These are phyloP conservation scores for Dryomyza anilis DNA, from an alignment of 2,888 invertebrate species.

Conservation along the genomic window DNA sequence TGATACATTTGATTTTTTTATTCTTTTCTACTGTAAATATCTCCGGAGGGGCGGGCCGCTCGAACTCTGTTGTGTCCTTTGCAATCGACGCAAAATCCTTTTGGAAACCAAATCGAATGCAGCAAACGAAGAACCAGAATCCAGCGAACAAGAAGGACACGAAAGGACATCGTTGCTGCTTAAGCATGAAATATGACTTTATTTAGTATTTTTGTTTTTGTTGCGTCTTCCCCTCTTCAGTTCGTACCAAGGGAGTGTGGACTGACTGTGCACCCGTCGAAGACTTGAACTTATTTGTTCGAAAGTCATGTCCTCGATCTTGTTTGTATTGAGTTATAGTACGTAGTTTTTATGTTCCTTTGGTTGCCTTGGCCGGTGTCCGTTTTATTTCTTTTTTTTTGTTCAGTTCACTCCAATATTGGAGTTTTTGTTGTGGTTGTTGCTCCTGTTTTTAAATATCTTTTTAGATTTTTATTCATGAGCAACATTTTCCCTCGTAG, in stretches of 20 bases:
- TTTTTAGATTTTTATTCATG: conserved; percentile 13
- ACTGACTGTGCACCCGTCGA: not conserved
- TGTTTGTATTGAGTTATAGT: conserved; percentile 19
- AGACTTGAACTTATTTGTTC: conserved; percentile 20
- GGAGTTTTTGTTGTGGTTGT: not conserved
- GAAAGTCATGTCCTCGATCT: conserved; percentile 25
- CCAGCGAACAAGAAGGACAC: not conserved
- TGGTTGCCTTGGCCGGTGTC: not conserved
- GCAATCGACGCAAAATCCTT: conserved; percentile 22
- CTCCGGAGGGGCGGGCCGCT: conserved; percentile 1
- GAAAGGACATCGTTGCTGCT: not conserved
- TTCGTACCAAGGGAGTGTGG: not conserved
- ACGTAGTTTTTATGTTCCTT: not conserved
- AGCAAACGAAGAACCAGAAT: not conserved
- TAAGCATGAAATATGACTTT: conserved; percentile 18
- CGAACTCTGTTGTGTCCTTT: conserved; percentile 8
- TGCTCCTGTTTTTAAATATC: not conserved
- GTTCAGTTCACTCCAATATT: not conserved
- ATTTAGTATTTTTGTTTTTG: not conserved
- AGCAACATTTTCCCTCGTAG: not conserved
- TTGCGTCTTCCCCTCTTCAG: no score
- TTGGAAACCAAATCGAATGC: conserved; percentile 12
- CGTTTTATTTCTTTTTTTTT: conserved; percentile 6
- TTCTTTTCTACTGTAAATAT: not conserved
- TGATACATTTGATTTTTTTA: not conserved